Base-by-base conservation (phyloP, 2,888 invertebrate species). In the Lasioglossum leucozonium region DNA sequence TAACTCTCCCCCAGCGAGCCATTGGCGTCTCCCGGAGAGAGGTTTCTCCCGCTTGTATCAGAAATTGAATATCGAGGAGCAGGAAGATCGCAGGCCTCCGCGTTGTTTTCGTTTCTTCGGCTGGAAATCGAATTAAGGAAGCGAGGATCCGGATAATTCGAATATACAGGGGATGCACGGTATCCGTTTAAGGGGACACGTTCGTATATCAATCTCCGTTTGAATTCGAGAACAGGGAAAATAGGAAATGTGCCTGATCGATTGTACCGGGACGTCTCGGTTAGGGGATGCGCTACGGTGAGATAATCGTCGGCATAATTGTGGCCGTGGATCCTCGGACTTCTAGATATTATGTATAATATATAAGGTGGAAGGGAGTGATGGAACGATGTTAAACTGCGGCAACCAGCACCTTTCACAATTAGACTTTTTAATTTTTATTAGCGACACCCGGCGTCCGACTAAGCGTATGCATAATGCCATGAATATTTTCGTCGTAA, bases 371-470 rank as follows among this genome's bases (percentile, higher is more conserved):
- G 84, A 87, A 62, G 30, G 30, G 87, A 90, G 89, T 89, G 91
- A 91, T 91, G 87, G 84, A 85, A 88, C 37, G 67, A 82, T 81
- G 88, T 84, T 90, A 91, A 92, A 88, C 86, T 86, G 67, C 85
- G 86, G 86, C 88, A 90, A 91, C 90, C 85, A 77, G 89, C 87
- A 87, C 90, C 91, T 91, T 90, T 92, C 86, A 92, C 94, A 95
- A 95, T 95, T 95, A 95, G 94, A 95, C 95, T 95, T 95, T 95
- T 95, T 95, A 95, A 95, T 95, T 95, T 95, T 95, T 94, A 95
- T 95, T 95, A 95, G 94, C 91, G 88, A 88, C 89, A 92, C 89
- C 86, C 92, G 91, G 74, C 90, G 90, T 85, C 92, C 91, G 90
- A 92, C 94, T 94, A 94, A 94, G 93, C 94, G 94, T 95, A 95